These are phyloP conservation scores for Micoletzkya japonica DNA, from an alignment of 2,888 invertebrate species.

Conservation along the genomic window DNA sequence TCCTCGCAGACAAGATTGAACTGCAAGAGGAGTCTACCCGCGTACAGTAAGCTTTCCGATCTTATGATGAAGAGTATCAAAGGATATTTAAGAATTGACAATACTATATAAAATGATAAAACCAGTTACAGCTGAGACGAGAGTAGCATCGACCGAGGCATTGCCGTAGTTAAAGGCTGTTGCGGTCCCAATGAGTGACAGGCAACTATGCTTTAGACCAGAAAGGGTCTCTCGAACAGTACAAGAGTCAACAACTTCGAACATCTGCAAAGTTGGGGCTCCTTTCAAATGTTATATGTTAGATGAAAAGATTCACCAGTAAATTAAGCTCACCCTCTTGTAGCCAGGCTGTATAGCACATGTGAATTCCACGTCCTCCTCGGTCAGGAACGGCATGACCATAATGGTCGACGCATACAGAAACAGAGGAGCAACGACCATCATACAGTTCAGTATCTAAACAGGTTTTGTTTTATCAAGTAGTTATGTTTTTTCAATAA, in stretches of 20 bases:
- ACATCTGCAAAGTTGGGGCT: no score
- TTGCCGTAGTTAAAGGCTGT: slow-evolving; percentile 15
- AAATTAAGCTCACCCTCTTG: not conserved
- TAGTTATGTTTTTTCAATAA: not conserved
- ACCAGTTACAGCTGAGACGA: slow-evolving; percentile 21
- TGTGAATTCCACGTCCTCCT: slow-evolving; percentile 34
- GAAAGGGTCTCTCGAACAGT: slow-evolving; percentile 18
- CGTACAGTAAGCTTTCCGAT: no score
- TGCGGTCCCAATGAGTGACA: slow-evolving; percentile 9
- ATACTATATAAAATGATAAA: no score
- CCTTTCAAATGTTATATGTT: no score
- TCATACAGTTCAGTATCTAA: slow-evolving; percentile 45
- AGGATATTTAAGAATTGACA: no score
- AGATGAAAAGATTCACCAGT: not conserved
- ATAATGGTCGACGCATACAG: slow-evolving; percentile 46
- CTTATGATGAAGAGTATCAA: not conserved
- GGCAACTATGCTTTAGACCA: slow-evolving; percentile 22
- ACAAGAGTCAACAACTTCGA: slow-evolving; percentile 30
- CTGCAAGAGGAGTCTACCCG: slow-evolving; percentile 36
- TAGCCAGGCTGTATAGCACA: slow-evolving; percentile 34
- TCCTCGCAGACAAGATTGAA: slow-evolving; percentile 57
- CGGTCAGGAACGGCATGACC: slow-evolving; percentile 59
- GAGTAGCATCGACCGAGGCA: slow-evolving; percentile 9
- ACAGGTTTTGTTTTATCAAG: not conserved
- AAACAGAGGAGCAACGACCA: slow-evolving; percentile 41